Percentiles rank a stretch among this genome's conserved stretches.
phyloP scores from a whole-genome alignment of 1,140 invertebrate genomes.

The Aphidius gifuensis region DNA sequence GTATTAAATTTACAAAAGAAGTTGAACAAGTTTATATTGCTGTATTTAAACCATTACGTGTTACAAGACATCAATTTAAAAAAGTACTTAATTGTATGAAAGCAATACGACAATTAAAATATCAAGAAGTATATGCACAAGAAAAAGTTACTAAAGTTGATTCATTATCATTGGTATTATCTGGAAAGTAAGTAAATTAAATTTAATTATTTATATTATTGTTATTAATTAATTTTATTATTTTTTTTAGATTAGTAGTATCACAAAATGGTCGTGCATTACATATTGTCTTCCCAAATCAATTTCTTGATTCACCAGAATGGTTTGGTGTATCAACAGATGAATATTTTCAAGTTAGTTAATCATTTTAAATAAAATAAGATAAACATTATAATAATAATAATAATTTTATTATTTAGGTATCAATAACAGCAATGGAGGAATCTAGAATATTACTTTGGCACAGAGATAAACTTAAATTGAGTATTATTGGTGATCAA shows the following conservation, averaged over 20 bases:
- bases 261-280: slow-evolving; percentile 81
- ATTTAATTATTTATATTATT: slow-evolving; percentile 2
- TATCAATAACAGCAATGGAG: slow-evolving; percentile 85
- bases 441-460: slow-evolving; percentile 82
- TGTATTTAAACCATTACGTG: slow-evolving; percentile 77
- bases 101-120: slow-evolving; percentile 72
- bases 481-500: slow-evolving; percentile 79
- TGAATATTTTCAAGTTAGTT: slow-evolving; percentile 79
- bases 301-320: slow-evolving; percentile 90
- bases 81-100: slow-evolving; percentile 80
- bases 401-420: slow-evolving; percentile 51
- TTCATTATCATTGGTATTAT: slow-evolving; percentile 79
- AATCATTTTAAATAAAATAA: not conserved
- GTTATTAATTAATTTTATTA: slow-evolving; percentile 12
- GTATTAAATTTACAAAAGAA: slow-evolving; percentile 79
- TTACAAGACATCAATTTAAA: slow-evolving; percentile 77
- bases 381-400: slow-evolving; percentile 10
- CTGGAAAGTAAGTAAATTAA: slow-evolving; percentile 73
- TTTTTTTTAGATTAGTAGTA: slow-evolving; percentile 72
- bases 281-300: slow-evolving; percentile 84
- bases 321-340: slow-evolving; percentile 88
- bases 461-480: slow-evolving; percentile 80
- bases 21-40: slow-evolving; percentile 82
- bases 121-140: slow-evolving; percentile 82
- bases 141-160: slow-evolving; percentile 88